Evolutionary conservation across 2,888 invertebrate species (phyloP).

Genomic region (Papilio protenor): DNA sequence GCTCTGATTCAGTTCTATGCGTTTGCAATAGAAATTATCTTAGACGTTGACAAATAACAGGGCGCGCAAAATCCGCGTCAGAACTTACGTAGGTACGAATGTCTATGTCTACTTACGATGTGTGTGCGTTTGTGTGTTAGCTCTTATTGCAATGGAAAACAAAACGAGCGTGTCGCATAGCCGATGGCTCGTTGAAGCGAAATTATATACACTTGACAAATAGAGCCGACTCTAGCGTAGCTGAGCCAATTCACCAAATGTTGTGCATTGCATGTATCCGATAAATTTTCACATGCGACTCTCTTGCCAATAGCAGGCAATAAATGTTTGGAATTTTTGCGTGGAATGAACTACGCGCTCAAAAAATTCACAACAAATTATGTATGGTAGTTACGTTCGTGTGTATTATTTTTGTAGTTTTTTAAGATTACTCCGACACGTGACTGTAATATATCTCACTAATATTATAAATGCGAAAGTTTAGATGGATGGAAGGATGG

Average conservation of each 20-base stretch:
- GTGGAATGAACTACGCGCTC: slow-evolving; percentile 52
- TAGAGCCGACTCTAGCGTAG: slow-evolving; percentile 57
- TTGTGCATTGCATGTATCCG: slow-evolving; percentile 62
- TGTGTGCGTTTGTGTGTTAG: slow-evolving; percentile 45
- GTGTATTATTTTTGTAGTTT: background rate
- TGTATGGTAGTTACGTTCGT: slow-evolving; percentile 31
- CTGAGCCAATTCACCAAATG: slow-evolving; percentile 67
- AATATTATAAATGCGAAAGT: too few relatives aligned
- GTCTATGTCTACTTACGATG: slow-evolving; percentile 1
- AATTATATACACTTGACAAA: slow-evolving; percentile 72
- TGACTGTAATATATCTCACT: background rate
- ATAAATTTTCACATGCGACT: slow-evolving; percentile 62
- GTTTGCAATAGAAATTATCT: slow-evolving; percentile 50
- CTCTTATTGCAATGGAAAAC: slow-evolving; percentile 53
- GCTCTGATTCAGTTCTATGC: slow-evolving; percentile 48
- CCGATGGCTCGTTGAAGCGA: slow-evolving; percentile 58
- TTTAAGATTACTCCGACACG: background rate
- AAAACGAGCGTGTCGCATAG: slow-evolving; percentile 53
- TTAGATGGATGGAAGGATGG: background rate
- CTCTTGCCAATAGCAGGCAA: slow-evolving; percentile 65
- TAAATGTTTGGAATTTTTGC: slow-evolving; percentile 58
- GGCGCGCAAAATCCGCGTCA: slow-evolving; percentile 50
- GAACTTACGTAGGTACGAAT: slow-evolving; percentile 24
- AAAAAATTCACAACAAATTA: slow-evolving; percentile 52
- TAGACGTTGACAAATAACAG: slow-evolving; percentile 59